phyloP scores from a whole-genome alignment of 2,888 invertebrate genomes.

The Homarus gammarus region DNA sequence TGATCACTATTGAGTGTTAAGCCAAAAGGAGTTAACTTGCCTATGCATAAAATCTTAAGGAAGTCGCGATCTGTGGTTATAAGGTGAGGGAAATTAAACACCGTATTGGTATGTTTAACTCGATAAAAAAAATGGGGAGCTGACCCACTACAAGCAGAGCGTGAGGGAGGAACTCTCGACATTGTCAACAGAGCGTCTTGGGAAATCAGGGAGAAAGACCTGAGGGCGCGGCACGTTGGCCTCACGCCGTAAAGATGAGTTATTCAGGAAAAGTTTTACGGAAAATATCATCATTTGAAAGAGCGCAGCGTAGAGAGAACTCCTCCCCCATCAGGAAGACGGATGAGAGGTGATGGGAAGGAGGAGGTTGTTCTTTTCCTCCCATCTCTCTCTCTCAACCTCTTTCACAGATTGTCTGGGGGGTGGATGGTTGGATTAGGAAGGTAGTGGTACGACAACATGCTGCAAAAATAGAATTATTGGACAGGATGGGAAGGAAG shows the following conservation, averaged over 20 bases:
- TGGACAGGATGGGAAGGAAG: no score
- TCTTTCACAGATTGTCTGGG: no score
- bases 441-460: no score
- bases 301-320: conserved; percentile 9
- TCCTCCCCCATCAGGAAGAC: conserved; percentile 7
- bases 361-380: neutral
- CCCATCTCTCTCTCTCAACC: no score
- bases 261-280: conserved; percentile 13
- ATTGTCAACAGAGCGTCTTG: conserved; percentile 28
- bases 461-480: no score
- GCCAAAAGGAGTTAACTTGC: no score
- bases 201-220: conserved; percentile 43
- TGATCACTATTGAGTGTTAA: no score
- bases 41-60: no score
- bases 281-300: conserved; percentile 12
- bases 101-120: neutral
- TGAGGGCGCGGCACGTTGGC: conserved; percentile 8
- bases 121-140: neutral
- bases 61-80: no score
- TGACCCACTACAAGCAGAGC: neutral
- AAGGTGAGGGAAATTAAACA: no score
- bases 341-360: neutral
- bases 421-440: no score
- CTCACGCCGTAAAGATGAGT: conserved; percentile 20
- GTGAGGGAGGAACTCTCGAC: neutral